phyloP scores from a whole-genome alignment of 2,888 invertebrate genomes.

The Unio pictorum region DNA sequence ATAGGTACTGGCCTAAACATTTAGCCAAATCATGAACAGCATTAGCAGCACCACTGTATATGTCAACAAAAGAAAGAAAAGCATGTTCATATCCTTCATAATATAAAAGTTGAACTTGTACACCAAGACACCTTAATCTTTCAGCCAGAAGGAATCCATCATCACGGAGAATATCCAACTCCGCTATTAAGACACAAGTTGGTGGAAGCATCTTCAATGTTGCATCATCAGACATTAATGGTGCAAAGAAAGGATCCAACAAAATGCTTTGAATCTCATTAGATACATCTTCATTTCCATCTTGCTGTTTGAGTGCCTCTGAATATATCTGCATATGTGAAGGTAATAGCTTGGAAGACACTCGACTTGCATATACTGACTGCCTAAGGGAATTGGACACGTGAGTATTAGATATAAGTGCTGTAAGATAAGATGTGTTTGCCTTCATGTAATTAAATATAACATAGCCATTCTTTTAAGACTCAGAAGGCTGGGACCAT shows the following conservation, averaged over 20 bases:
- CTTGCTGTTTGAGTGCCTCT: not conserved
- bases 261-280: conserved; percentile 19
- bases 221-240: conserved; percentile 34
- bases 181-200: conserved; percentile 35
- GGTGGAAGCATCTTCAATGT: conserved; percentile 25
- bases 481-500: conserved; percentile 23
- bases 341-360: conserved; percentile 28
- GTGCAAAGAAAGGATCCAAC: conserved; percentile 30
- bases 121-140: conserved; percentile 28
- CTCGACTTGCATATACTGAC: conserved; percentile 13
- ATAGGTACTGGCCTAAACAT: no score
- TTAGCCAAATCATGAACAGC: no score
- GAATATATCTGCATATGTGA: conserved; percentile 8
- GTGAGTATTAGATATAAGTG: conserved; percentile 12
- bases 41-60: conserved; percentile 6
- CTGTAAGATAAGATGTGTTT: conserved; percentile 6
- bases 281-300: not conserved
- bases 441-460: conserved; percentile 41
- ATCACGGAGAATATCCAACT: conserved; percentile 41
- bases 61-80: conserved; percentile 20
- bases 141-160: conserved; percentile 36
- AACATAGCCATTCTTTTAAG: conserved; percentile 27
- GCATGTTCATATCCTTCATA: conserved; percentile 36
- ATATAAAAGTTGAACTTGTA: conserved; percentile 23
- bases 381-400: conserved; percentile 14